phyloP scores from a whole-genome alignment of 2,113 vertebrate genomes.

The Protobothrops mucrosquamatus region DNA sequence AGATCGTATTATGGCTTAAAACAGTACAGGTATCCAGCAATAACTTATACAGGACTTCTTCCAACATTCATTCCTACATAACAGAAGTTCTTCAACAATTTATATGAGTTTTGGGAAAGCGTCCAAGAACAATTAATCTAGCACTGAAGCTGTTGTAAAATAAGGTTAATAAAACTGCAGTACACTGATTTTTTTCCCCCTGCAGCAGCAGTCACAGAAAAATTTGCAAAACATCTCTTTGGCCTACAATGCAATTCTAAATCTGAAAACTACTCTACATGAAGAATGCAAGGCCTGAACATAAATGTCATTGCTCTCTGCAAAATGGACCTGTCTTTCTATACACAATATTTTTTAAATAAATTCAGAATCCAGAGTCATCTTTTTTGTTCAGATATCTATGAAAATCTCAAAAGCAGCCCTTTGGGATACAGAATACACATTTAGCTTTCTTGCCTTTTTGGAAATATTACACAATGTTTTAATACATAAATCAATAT shows the following conservation, averaged over 20 bases:
- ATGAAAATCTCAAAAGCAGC: background rate
- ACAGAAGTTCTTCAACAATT: background rate
- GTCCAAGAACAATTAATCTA: background rate
- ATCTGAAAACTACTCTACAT: background rate
- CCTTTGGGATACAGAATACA: background rate
- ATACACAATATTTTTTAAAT: background rate
- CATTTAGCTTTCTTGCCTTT: background rate
- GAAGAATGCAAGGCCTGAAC: background rate
- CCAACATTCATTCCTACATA: background rate
- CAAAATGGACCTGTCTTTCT: background rate
- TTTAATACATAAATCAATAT: conserved; percentile 1
- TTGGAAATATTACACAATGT: background rate
- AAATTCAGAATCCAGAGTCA: background rate
- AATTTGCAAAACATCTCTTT: background rate
- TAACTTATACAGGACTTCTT: background rate
- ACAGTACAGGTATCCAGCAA: background rate
- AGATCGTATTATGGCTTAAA: background rate
- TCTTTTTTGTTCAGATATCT: background rate
- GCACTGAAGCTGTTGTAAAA: background rate
- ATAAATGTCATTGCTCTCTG: background rate
- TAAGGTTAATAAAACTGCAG: background rate
- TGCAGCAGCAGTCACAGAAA: background rate
- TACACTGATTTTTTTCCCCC: background rate
- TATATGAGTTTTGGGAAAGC: background rate
- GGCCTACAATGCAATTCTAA: background rate